These are phyloP conservation scores for Samia ricini DNA, from an alignment of 1,140 invertebrate species.

Conservation along the genomic window DNA sequence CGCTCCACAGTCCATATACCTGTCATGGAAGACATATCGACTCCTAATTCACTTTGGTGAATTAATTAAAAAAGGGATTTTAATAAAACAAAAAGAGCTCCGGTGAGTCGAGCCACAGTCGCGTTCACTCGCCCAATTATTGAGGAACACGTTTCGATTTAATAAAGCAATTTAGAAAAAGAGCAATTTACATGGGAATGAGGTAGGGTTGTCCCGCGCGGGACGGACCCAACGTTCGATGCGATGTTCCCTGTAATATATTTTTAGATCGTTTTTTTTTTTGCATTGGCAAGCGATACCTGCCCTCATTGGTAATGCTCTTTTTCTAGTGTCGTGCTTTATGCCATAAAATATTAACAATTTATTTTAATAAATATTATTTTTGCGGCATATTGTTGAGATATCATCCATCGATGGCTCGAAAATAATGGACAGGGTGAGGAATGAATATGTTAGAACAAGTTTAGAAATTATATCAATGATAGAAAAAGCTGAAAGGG, in stretches of 20 bases:
- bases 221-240: background rate
- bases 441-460: no score
- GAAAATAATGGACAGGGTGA: no score
- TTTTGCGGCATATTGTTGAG: no score
- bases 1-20: conserved; percentile 15
- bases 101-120: background rate
- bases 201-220: conserved; percentile 34
- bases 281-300: background rate
- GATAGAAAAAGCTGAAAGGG: no score
- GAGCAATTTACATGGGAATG: conserved; percentile 54
- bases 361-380: no score
- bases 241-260: background rate
- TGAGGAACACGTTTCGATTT: conserved; percentile 62
- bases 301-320: background rate
- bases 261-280: background rate
- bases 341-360: background rate
- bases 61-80: conserved; percentile 26
- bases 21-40: conserved; percentile 15
- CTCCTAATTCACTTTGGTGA: conserved; percentile 16
- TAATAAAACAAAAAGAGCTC: conserved; percentile 18
- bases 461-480: no score
- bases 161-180: conserved; percentile 70
- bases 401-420: no score
- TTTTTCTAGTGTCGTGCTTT: background rate
- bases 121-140: conserved; percentile 40